A percentile compares a stretch with the other conserved stretches of the same genome.
Evolutionary conservation across 92 coral and sea anemone genomes (phyloP).

Genomic region (Chrysogorgia sp.): DNA sequence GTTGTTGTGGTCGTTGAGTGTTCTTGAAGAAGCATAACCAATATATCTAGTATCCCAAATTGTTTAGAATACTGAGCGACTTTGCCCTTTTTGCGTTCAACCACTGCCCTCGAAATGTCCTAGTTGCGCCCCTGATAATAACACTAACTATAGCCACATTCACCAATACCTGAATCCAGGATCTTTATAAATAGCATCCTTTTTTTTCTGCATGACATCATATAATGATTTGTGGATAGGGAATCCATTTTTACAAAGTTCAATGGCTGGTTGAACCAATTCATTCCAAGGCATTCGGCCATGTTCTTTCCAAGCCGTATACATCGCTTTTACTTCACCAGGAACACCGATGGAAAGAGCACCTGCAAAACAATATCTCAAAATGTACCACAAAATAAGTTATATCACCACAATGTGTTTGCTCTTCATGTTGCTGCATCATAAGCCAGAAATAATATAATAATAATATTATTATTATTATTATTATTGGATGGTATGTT

Average conservation of each 20-base stretch:
- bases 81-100: no score
- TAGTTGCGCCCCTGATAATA: no score
- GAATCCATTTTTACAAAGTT: constrained; percentile 74
- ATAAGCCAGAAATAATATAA: no score
- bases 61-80: no score
- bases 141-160: background rate
- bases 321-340: constrained; percentile 78
- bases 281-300: constrained; percentile 78
- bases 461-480: no score
- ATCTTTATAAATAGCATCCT: constrained; percentile 50
- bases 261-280: constrained; percentile 80
- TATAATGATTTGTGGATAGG: constrained; percentile 57
- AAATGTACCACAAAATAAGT: background rate
- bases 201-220: constrained; percentile 42
- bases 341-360: constrained; percentile 74
- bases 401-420: no score
- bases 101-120: no score
- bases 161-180: constrained; percentile 70
- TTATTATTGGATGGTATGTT: no score
- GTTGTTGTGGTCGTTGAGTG: no score
- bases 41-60: no score
- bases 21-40: constrained; percentile 1
- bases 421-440: no score
- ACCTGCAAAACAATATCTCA: constrained; percentile 38
- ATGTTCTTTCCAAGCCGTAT: constrained; percentile 74